Conservation (phyloP, 2,113 vertebrate genomes). For the Apeltes quadracus region DNA sequence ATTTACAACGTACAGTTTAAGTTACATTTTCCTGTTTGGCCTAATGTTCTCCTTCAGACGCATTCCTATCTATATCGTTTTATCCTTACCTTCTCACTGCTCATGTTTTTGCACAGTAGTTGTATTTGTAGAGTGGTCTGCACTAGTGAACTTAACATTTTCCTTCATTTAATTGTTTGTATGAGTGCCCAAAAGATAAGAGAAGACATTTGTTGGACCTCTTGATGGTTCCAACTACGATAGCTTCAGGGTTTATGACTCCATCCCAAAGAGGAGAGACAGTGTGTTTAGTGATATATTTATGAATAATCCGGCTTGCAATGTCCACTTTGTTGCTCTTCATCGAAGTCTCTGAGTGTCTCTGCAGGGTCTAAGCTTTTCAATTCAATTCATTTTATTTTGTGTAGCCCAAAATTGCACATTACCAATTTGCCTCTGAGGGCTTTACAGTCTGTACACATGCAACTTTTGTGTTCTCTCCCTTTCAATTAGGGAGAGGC, state of each 20-base stretch:
- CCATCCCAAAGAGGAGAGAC: constrained; percentile 2
- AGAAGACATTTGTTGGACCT: background rate
- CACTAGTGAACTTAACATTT: background rate
- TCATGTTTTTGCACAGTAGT: background rate
- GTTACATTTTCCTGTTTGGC: background rate
- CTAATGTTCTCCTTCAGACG: background rate
- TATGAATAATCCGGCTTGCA: background rate
- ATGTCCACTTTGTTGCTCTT: constrained; percentile 34
- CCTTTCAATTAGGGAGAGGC: constrained; percentile 43
- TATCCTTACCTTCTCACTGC: background rate
- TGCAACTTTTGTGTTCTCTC: constrained; percentile 46
- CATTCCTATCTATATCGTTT: background rate
- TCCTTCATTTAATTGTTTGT: background rate
- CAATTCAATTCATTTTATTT: too few species aligned
- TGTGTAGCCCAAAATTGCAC: too few species aligned
- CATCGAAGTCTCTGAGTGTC: constrained; percentile 46
- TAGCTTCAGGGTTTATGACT: constrained; percentile 5
- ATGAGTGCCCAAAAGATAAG: background rate
- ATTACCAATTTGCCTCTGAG: too few species aligned
- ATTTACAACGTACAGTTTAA: background rate
- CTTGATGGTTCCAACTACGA: constrained; percentile 17
- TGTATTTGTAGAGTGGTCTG: too few species aligned
- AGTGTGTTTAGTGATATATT: constrained; percentile 30
- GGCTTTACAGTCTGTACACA: too few species aligned
- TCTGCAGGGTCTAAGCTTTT: constrained; percentile 29